A percentile compares a stretch with the other conserved stretches of the same genome.
These are phyloP conservation scores for Calliphora vicina DNA, from an alignment of 1,140 invertebrate species.

Conservation along the genomic window DNA sequence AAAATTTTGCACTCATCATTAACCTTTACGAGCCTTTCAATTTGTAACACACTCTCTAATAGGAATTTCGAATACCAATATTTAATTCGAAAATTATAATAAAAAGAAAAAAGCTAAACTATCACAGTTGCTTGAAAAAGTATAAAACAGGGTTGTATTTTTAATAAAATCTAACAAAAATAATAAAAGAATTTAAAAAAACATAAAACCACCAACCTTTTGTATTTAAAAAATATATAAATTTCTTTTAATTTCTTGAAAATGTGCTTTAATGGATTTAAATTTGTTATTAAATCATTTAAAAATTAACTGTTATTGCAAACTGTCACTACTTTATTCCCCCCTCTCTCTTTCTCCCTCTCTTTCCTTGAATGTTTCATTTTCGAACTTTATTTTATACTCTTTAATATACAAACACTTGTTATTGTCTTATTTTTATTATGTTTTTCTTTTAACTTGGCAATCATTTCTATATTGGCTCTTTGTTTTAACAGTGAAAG, in stretches of 20 bases:
- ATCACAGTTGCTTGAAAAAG: neutral
- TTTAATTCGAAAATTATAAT: slow-evolving; percentile 7
- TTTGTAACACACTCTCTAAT: neutral
- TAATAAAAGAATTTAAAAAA: too few species aligned
- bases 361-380: neutral
- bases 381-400: neutral
- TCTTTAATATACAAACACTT: slow-evolving; percentile 22
- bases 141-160: neutral
- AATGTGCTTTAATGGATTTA: too few species aligned
- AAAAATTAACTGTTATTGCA: too few species aligned
- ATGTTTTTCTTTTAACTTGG: neutral
- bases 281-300: too few species aligned
- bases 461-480: neutral
- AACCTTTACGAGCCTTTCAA: slow-evolving; percentile 39
- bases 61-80: slow-evolving; percentile 30
- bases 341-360: neutral
- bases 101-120: neutral
- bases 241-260: too few species aligned
- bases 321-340: too few species aligned
- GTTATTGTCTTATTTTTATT: slow-evolving; percentile 2
- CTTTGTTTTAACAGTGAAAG: neutral
- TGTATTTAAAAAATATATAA: too few species aligned
- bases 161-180: too few species aligned
- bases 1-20: slow-evolving; percentile 41
- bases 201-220: too few species aligned